Evolutionary conservation across 2,888 invertebrate species (phyloP), one percentile per base, ranked within the genome.

Genomic region (Synanthedon tipuliformis): DNA sequence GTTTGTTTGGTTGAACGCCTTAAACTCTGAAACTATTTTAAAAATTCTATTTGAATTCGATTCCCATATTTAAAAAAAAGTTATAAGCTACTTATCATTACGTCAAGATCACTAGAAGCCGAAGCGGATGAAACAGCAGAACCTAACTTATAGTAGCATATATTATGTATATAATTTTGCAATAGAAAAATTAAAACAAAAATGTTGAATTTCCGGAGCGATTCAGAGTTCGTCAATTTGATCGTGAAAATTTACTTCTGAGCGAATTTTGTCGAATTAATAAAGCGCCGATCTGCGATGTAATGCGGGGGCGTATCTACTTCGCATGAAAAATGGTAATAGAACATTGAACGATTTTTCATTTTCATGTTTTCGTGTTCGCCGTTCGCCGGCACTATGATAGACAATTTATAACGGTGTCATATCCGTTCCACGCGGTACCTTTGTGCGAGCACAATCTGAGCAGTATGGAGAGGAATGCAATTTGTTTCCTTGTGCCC

Each of bases 301-400:
- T 50, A 50, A 50, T 50, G 27, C 11, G 50, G 15, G 52, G 50
- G 50, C 48, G 40, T 27, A 52, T 45, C 50, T 54, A 45, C 53
- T 48, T 59, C 57, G 64, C 52, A 57, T 79, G 80, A 81, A 80
- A 80, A 81, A 81, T 81, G 75, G 74, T 74, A 77, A 75, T 71
- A 70, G 67, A 69, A 74, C 71, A 66, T 71, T 71, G 66, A 70
- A 76, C 78, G 68, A 81, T 81, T 80, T 80, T 79, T 81, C 79
- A 81, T 81, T 81, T 78, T 80, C 78, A 81, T 79, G 78, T 73
- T 73, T 73, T 73, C 72, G 65, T 73, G 76, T 76, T 73, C 68
- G 66, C 75, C 68, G 63, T 69, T 65, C 48, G 34, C 34, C 55
- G 58, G 64, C 64, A 71, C 69, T 75, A 76, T 74, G 71, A 73